These are phyloP conservation scores for Piaya cayana DNA, from an alignment of 2,113 vertebrate genomes.

Conservation along the genomic window DNA sequence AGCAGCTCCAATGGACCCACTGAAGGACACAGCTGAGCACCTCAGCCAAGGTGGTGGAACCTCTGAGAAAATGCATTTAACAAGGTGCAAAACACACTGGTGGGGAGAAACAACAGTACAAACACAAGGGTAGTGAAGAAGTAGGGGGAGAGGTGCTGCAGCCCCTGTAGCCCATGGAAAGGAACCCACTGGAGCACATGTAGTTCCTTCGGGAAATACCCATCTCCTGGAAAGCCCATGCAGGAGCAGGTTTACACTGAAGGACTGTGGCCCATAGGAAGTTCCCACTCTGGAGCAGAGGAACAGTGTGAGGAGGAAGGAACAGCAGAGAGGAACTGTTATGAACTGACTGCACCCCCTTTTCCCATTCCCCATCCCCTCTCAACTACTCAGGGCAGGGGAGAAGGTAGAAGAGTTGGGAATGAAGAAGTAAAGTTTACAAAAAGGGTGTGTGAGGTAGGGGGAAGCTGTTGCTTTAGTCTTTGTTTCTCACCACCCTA, in stretches of 20 bases:
- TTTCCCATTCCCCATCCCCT: neutral
- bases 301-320: neutral
- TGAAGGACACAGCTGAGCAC: accelerated
- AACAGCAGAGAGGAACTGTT: neutral
- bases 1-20: accelerated
- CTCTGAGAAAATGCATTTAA: neutral
- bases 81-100: neutral
- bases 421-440: neutral
- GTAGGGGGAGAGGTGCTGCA: neutral
- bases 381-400: neutral
- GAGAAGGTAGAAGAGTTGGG: neutral
- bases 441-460: neutral
- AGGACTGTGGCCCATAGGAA: neutral
- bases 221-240: neutral
- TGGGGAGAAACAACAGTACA: neutral
- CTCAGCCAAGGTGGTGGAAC: neutral
- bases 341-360: no score
- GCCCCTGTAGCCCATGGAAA: neutral
- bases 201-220: neutral
- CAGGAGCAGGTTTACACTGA: neutral
- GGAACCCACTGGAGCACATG: neutral
- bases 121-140: neutral
- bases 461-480: neutral
- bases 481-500: neutral
- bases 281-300: neutral